A percentile compares a stretch with the other conserved stretches of the same genome.
Conservation (phyloP, 2,888 invertebrate genomes). For the Ornithoptera priamus region DNA sequence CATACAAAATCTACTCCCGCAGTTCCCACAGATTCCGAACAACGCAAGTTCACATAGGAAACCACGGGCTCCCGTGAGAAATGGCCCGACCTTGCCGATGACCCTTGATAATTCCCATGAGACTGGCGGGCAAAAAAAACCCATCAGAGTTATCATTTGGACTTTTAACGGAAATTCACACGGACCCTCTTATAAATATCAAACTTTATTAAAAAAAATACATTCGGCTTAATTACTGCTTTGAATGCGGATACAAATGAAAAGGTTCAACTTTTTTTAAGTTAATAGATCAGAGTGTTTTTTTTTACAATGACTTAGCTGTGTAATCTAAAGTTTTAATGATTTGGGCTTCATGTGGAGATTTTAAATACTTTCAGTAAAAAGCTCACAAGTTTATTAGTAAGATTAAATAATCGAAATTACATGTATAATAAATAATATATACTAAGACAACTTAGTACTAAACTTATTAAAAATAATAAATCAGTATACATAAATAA, state of each 20-base stretch:
- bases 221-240: neutral
- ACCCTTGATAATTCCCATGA: conserved; percentile 38
- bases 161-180: conserved; percentile 30
- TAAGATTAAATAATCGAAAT: no score
- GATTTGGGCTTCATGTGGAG: no score
- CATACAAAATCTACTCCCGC: neutral
- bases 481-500: no score
- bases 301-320: no score
- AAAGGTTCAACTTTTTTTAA: neutral
- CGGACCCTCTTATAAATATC: conserved; percentile 1
- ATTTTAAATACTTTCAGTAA: no score
- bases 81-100: conserved; percentile 40
- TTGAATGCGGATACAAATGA: neutral
- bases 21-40: neutral
- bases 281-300: no score
- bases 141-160: conserved; percentile 7
- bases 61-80: conserved; percentile 38
- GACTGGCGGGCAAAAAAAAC: conserved; percentile 25
- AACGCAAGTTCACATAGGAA: conserved; percentile 37
- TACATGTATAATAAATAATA: no score
- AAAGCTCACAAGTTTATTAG: no score
- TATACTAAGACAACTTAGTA: no score
- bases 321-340: no score
- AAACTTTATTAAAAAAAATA: neutral
- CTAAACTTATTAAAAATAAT: no score